phyloP scores from a whole-genome alignment of 2,888 invertebrate species.

The Metallyticus violacea region DNA sequence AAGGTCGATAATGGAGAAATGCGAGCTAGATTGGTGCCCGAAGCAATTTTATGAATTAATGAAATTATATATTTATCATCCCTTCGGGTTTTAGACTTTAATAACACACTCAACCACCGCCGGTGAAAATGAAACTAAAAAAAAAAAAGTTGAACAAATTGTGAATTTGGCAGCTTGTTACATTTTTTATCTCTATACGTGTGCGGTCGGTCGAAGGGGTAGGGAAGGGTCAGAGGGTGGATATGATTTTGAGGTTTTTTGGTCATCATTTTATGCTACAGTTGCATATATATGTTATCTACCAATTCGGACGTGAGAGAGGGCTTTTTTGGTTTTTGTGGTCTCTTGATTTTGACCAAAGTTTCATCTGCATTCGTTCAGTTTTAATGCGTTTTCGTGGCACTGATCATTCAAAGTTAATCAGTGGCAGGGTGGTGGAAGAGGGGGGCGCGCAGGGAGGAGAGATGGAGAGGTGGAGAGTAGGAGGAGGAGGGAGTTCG shows the following conservation, averaged over 20 bases:
- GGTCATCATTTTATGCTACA: conserved; percentile 23
- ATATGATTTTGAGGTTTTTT: conserved; percentile 32
- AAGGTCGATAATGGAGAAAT: conserved; percentile 24
- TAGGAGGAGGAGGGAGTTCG: conserved; percentile 17
- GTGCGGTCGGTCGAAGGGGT: neutral
- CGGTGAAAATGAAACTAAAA: conserved; percentile 21
- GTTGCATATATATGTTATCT: conserved; percentile 19
- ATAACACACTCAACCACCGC: conserved; percentile 28
- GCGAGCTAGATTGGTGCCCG: conserved; percentile 20
- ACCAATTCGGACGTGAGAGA: conserved; percentile 28
- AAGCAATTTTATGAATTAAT: conserved; percentile 32
- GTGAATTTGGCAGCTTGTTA: conserved; percentile 31
- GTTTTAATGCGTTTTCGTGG: conserved; percentile 33
- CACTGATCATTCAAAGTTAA: conserved; percentile 32
- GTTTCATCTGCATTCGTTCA: conserved; percentile 33
- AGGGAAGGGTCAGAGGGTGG: neutral
- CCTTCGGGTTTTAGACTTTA: conserved; percentile 28
- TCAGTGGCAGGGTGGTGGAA: conserved; percentile 23
- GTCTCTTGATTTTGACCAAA: conserved; percentile 32
- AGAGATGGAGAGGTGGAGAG: conserved; percentile 3
- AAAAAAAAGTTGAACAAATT: conserved; percentile 24
- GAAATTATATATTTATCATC: conserved; percentile 31
- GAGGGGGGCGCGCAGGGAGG: neutral
- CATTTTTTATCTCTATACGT: conserved; percentile 18
- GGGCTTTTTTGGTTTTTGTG: conserved; percentile 29